phyloP scores from a whole-genome alignment of 2,113 vertebrate genomes.

The Tragelaphus strepsiceros region DNA sequence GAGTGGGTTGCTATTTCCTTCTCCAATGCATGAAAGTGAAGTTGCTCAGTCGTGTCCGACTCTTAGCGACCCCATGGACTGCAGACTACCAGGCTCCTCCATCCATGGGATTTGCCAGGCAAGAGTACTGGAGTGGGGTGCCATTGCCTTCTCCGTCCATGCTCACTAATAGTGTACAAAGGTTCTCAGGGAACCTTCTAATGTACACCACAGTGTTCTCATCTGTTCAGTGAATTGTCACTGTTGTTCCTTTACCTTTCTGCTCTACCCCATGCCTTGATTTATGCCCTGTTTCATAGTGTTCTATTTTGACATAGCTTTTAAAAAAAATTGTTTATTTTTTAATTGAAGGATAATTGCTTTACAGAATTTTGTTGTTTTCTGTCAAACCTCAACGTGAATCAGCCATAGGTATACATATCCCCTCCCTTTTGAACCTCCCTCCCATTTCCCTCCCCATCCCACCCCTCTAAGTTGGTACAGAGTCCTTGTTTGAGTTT shows the following conservation, averaged over 20 bases:
- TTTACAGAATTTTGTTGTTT: neutral
- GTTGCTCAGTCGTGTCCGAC: too few relatives aligned
- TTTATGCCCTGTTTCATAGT: neutral
- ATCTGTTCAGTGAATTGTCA: neutral
- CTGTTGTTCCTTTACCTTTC: neutral
- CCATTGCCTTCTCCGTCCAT: neutral
- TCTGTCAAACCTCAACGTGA: neutral
- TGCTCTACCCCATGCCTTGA: neutral
- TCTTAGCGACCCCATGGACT: too few relatives aligned
- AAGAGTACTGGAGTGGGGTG: too few relatives aligned
- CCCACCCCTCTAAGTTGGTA: neutral
- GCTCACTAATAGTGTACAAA: neutral
- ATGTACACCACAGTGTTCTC: neutral
- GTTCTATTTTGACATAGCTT: neutral
- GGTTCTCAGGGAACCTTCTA: neutral
- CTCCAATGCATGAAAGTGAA: too few relatives aligned
- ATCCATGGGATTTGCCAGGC: too few relatives aligned
- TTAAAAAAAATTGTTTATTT: neutral
- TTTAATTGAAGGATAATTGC: neutral
- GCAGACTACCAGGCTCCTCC: too few relatives aligned
- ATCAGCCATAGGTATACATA: neutral
- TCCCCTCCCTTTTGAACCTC: neutral
- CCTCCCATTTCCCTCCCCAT: neutral
- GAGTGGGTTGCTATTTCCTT: too few relatives aligned
- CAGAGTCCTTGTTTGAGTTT: neutral